Base-by-base conservation (phyloP, 2,113 vertebrate genomes). In the Ondatra zibethicus region DNA sequence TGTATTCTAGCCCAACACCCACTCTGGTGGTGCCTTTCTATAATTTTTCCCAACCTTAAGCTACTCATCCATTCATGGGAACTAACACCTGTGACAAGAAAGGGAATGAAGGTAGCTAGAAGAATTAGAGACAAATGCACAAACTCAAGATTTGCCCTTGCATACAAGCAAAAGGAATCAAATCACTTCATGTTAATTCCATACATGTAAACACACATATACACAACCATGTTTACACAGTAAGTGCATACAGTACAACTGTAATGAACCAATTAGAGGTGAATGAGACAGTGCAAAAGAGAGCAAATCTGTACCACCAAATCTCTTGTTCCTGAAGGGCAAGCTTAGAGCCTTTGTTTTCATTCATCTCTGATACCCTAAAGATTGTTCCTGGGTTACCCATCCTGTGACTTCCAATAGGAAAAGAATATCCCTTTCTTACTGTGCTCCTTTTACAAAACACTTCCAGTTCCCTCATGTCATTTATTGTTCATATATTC, bases 401-500 rank as follows among this genome's bases (percentile, higher is more conserved):
- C 13, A 1, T 58, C n/a, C 50, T 17, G 0, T 33, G 65, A 72
- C 92, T 52, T n/a, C 73, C 87, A 36, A 76, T 81, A 86, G 75
- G 68, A 50, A 86, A 3, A 61, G 45, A 81, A 52, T 88, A 55
- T 39, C 82, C 80, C 68, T 7, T 65, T 86, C 86, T 89, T 25
- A 13, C 3, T 5, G n/a, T 80, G 75, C 72, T 90, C 75, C 31
- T 81, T 63, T 68, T 17, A 80, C 93, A 95, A 80, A 92, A 65
- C 84, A 50, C 80, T 88, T 91, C 66, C 80, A 92, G 33, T 86
- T 96, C 84, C 92, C 90, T 23, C 19, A 0, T 91, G 95, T 93
- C 96, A 97, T 90, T 95, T 95, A 29, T 73, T 95, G 94, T 94
- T 90, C 92, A 94, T 93, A 85, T 81, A 94, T 94, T 96, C 95